phyloP scores from a whole-genome alignment of 2,113 vertebrate genomes.

The Oreotrochilus melanogaster region DNA sequence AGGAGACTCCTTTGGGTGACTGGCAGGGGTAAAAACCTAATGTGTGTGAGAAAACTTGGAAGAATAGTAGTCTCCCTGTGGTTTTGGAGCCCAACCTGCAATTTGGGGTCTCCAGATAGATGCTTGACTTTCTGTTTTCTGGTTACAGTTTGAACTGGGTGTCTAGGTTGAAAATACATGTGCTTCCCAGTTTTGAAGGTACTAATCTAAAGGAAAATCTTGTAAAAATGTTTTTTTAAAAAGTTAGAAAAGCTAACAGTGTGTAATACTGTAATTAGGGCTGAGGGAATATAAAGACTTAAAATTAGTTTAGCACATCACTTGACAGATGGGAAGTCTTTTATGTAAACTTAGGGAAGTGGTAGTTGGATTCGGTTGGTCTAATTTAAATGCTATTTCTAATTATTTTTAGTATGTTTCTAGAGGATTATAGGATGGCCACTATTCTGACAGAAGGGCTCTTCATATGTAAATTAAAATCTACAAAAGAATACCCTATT shows the following conservation, averaged over 20 bases:
- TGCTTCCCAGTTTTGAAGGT: background rate
- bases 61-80: background rate
- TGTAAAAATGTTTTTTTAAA: slow-evolving; percentile 2
- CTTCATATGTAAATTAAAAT: slow-evolving; percentile 46
- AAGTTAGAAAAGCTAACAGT: background rate
- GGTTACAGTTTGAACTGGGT: background rate
- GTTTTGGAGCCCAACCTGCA: background rate
- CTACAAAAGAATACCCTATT: slow-evolving; percentile 4
- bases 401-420: slow-evolving; percentile 13
- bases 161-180: background rate
- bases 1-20: background rate
- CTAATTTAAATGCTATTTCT: slow-evolving; percentile 49
- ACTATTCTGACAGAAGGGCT: slow-evolving; percentile 34
- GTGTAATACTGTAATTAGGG: slow-evolving; percentile 32
- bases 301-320: slow-evolving; percentile 44
- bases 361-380: slow-evolving; percentile 48
- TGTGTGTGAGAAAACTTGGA: background rate
- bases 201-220: background rate
- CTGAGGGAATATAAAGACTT: slow-evolving; percentile 22
- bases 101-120: background rate
- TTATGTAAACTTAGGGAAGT: slow-evolving; percentile 60
- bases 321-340: slow-evolving; percentile 56
- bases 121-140: background rate
- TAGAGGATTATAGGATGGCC: slow-evolving; percentile 11
- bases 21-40: background rate